Base-by-base conservation (phyloP, 2,797 vertebrate species). In the Mareca penelope region DNA sequence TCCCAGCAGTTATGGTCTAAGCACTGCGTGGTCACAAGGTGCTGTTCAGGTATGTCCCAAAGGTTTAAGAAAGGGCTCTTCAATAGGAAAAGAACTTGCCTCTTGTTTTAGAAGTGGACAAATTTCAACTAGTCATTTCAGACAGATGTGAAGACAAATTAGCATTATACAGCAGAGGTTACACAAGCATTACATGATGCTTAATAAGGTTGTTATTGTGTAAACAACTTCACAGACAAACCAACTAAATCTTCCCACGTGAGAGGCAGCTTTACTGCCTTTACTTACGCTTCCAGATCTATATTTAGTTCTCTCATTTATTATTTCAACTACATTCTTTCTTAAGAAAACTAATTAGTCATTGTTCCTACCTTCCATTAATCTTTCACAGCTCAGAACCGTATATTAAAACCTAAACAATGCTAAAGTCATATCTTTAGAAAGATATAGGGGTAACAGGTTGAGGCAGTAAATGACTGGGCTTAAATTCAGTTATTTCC, bases 401-500 rank as follows among this genome's bases (percentile, higher is more conserved):
- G 53, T 53, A 31, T 48, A 88, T 80, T 71, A 78, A 85, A 94
- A 69, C 16, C 68, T 13, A 77, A 77, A 87, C 81, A 90, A 85
- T n/a, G 69, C 72, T 88, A 21, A 88, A 92, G 56, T 80, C 56
- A 23, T n/a, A 53, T 16, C 39, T 52, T 23, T 23, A 46, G 33
- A 86, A 91, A 93, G 77, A 92, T 28, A 50, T 40, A 31, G 0
- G 0, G 57, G 50, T 89, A 82, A 77, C 28, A 44, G 46, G 31
- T 33, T 35, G 18, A 85, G 5, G 31, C 40, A 89, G 17, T 42
- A 84, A 77, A 76, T 75, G 67, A 80, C 52, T n/a, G n/a, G 57
- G 69, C 44, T 88, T 79, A 63, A 93, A 90, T 72, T 89, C 82
- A 73, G 80, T 67, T 84, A 79, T 81, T 92, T 94, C 85, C 83